Percentiles rank a stretch among this genome's conserved stretches.
Conservation (phyloP, 2,888 invertebrate genomes). For the Polydrusus tereticollis region DNA sequence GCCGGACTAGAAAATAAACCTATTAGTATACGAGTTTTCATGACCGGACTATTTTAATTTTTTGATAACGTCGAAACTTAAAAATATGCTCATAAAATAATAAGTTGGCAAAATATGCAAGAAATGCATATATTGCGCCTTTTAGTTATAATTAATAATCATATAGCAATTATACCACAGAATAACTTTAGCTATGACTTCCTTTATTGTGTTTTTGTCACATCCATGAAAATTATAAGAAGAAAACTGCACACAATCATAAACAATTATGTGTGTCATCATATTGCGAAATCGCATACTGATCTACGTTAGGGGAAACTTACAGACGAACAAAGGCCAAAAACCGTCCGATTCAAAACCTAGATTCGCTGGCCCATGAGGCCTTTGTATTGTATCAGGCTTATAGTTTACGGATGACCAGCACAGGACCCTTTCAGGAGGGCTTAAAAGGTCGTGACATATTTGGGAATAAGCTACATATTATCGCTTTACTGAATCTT, state of each 20-base stretch:
- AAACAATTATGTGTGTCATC: not conserved
- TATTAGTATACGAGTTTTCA: no score
- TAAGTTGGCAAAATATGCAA: no score
- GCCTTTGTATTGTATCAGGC: constrained; percentile 16
- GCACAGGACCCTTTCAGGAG: constrained; percentile 1
- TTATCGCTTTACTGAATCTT: not conserved
- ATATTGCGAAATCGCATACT: not conserved
- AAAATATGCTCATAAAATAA: no score
- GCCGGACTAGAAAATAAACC: no score
- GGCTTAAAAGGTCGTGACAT: constrained; percentile 20
- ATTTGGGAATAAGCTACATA: constrained; percentile 14
- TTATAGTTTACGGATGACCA: constrained; percentile 21
- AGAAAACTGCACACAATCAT: not conserved
- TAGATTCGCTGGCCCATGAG: not conserved
- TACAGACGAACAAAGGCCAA: constrained; percentile 10
- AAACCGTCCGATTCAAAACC: constrained; percentile 11
- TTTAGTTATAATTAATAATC: no score
- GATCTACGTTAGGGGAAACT: not conserved
- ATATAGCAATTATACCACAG: no score
- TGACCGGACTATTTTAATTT: no score
- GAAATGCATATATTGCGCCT: no score
- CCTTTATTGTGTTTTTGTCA: no score
- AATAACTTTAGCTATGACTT: no score
- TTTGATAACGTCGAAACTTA: no score
- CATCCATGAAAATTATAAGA: no score